Base-by-base conservation (phyloP, 2,888 invertebrate genomes). In the Dorcus hopei region DNA sequence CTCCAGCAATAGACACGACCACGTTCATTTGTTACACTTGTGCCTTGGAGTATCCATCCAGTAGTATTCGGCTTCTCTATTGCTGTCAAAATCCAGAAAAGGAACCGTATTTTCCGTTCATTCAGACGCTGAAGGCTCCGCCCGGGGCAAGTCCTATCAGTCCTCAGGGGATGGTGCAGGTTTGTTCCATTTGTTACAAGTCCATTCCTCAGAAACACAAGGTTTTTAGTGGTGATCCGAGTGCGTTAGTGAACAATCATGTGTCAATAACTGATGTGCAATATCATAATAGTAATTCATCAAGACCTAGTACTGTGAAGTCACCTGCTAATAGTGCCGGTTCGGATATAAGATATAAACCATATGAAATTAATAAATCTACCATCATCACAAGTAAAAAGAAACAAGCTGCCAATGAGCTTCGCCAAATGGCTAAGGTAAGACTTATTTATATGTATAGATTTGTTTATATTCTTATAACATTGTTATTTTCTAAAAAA, bases 11-110 rank as follows among this genome's bases (percentile, higher is more conserved):
- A 56, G 86, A 87, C 69, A 83, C 85, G 9, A 85, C 87, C 49
- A 87, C 87, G 52, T 93, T 94, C 79, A 88, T 94, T 49, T 95
- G 95, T 80, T 95, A 93, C 80, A 92, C 92, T 57, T 95, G 95
- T 79, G 91, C 92, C 45, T 84, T 87, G 68, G 86, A 90, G 74
- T 89, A 90, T 73, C 88, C 90, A 59, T 89, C 90, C 59, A 88
- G 90, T 66, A 89, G 90, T 76, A 84, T 92, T 72, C 83, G 93
- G 63, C 85, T 93, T 69, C 84, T 95, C 58, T 93, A 93, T 79
- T 92, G 92, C 79, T 89, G 90, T 74, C 85, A 89, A 53, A 92
- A 93, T 79, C 87, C 89, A 0, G 93, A 93, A 74, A 83, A 90
- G 58, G 94, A 95, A 78, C 91, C 94, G 53, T 95, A 90, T 79